Evolutionary conservation across 2,113 vertebrate genomes (phyloP).

Genomic region (Tachuris rubrigastra): DNA sequence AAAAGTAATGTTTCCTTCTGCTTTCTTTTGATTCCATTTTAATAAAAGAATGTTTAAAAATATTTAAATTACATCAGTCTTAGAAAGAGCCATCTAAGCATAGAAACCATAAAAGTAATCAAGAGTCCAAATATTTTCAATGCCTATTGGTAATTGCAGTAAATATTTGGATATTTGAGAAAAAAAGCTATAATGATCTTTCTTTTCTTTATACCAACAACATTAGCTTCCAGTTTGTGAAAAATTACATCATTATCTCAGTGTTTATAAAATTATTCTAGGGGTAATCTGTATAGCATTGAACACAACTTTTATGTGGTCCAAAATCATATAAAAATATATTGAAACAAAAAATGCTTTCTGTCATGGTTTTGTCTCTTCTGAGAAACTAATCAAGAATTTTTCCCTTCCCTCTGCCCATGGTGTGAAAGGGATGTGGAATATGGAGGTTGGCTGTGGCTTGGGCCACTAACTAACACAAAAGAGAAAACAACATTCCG

Average conservation of each 20-base stretch:
- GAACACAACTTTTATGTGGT: background rate
- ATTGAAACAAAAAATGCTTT: slow-evolving; percentile 63
- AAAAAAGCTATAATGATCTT: background rate
- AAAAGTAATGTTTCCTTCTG: background rate
- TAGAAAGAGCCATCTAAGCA: background rate
- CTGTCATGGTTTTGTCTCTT: too few species aligned
- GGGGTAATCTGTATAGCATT: background rate
- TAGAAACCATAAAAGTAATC: background rate
- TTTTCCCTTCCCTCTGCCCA: too few species aligned
- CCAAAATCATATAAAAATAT: slow-evolving; percentile 45
- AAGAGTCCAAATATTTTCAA: background rate
- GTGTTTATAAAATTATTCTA: background rate
- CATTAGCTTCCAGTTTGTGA: background rate
- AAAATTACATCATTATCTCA: background rate
- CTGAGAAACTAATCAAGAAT: too few species aligned
- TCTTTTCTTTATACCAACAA: background rate
- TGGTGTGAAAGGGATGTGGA: too few species aligned
- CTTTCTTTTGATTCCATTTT: background rate
- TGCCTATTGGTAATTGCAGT: background rate
- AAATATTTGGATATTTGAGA: background rate
- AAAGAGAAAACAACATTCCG: too few species aligned
- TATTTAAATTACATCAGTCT: background rate
- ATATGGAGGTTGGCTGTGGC: too few species aligned
- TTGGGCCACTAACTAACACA: too few species aligned
- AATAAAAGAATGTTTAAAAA: background rate